Evolutionary conservation across 2,888 invertebrate species (phyloP).

Genomic region (Drosophila pseudotakahashii): DNA sequence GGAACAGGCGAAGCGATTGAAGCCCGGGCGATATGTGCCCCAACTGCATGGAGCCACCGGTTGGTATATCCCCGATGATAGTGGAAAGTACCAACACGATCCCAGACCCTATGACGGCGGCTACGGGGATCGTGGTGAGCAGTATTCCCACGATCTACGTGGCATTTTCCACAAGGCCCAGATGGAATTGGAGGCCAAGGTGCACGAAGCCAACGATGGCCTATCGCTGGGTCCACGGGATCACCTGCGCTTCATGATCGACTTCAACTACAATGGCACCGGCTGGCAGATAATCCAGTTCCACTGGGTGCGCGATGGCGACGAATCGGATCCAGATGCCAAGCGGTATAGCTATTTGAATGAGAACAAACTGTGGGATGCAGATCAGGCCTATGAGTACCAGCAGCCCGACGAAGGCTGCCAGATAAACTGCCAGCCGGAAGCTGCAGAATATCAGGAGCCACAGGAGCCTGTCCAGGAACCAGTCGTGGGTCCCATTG

Average conservation of each 20-base stretch:
- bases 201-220: constrained; percentile 35
- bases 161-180: constrained; percentile 57
- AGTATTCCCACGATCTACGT: constrained; percentile 74
- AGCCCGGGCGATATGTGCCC: constrained; percentile 74
- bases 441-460: constrained; percentile 3
- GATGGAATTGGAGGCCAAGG: constrained; percentile 55
- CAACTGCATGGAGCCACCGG: constrained; percentile 83
- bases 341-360: constrained; percentile 84
- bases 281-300: constrained; percentile 83
- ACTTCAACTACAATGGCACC: constrained; percentile 78
- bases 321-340: constrained; percentile 60
- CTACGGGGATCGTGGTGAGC: constrained; percentile 85
- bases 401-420: constrained; percentile 23
- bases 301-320: constrained; percentile 80
- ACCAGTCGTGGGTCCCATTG: background rate
- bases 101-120: constrained; percentile 85
- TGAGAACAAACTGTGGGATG: constrained; percentile 85
- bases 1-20: constrained; percentile 12
- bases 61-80: constrained; percentile 86
- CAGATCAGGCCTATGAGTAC: constrained; percentile 41
- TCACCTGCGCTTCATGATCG: constrained; percentile 80
- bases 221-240: constrained; percentile 71
- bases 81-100: constrained; percentile 86
- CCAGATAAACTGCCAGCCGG: background rate
- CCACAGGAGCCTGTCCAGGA: constrained; percentile 4